Evolutionary conservation across 2,113 vertebrate genomes (phyloP).

Genomic region (Mesoclemmys tuberculata): DNA sequence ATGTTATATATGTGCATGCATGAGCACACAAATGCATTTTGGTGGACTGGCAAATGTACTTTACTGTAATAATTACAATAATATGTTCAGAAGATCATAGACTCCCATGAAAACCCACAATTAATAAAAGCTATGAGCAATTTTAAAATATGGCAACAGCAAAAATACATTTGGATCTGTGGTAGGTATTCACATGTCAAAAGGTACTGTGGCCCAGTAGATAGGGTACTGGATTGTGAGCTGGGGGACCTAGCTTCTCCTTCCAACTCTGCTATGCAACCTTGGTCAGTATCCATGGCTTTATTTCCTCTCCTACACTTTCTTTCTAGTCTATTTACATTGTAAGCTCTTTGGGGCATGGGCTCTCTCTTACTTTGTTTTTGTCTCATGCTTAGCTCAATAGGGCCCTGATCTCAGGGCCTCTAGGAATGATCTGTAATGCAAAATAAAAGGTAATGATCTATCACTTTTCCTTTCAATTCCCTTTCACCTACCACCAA

Average conservation of each 20-base stretch:
- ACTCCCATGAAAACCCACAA: neutral
- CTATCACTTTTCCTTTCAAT: neutral
- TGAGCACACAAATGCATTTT: neutral
- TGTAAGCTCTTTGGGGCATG: neutral
- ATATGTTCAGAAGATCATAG: neutral
- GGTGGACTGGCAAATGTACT: neutral
- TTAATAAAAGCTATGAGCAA: neutral
- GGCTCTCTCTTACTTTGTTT: neutral
- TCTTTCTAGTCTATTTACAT: neutral
- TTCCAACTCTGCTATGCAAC: neutral
- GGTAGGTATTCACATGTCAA: neutral
- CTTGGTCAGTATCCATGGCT: neutral
- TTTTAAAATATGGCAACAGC: neutral
- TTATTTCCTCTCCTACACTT: neutral
- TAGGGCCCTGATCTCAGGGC: neutral
- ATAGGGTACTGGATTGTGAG: neutral
- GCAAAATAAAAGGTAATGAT: neutral
- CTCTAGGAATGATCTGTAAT: neutral
- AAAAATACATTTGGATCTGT: neutral
- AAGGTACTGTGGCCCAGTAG: neutral
- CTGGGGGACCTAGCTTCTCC: neutral
- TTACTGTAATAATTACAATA: neutral
- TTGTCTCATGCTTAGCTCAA: neutral
- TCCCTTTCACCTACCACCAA: neutral
- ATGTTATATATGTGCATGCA: neutral